Evolutionary conservation across 2,113 vertebrate genomes (phyloP), one percentile per base, ranked within the genome.

Genomic region (Sula dactylatra): DNA sequence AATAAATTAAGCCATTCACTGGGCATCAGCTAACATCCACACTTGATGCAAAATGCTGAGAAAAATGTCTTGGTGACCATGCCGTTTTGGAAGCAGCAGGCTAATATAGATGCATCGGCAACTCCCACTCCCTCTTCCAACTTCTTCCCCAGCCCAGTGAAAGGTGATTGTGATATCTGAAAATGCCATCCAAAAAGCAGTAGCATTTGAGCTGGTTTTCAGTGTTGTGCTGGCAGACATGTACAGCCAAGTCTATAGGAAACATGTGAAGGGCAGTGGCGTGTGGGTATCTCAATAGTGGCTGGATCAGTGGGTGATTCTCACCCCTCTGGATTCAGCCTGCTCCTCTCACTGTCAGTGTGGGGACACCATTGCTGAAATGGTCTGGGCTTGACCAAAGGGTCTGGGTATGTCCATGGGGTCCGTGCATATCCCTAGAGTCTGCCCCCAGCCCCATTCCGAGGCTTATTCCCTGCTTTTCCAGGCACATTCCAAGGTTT

Each of bases 51-150:
- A 95, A 81, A 62, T 40, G 20, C 67, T 59, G 79, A 88, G 73
- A 62, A 65, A 62, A 93, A 31, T 29, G 21, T 74, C 82, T 52
- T 4, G 0, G 91, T 89, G 94, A 71, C 89, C 54, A 2, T 69
- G 62, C 79, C 77, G 74, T 90, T 95, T 95, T 96, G 93, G 90
- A 95, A 94, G 66, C 62, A 44, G 62, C 8, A 44, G 76, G 74
- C 47, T 65, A 47, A 38, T 64, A 79, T 2, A 26, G 74, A 61
- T 90, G 44, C n/a, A 74, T 49, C 61, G 71, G 78, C 70, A 76
- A 61, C 40, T 49, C 58, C 74, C 40, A 69, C 62, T 86, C 29
- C 44, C 52, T 82, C 62, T 67, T 88, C 79, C 85, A 90, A 1
- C 38, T 56, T 87, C 55, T 66, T 90, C 25, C 31, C 21, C 82